phyloP scores from a whole-genome alignment of 1,140 invertebrate species.

The Calycopis cecrops region DNA sequence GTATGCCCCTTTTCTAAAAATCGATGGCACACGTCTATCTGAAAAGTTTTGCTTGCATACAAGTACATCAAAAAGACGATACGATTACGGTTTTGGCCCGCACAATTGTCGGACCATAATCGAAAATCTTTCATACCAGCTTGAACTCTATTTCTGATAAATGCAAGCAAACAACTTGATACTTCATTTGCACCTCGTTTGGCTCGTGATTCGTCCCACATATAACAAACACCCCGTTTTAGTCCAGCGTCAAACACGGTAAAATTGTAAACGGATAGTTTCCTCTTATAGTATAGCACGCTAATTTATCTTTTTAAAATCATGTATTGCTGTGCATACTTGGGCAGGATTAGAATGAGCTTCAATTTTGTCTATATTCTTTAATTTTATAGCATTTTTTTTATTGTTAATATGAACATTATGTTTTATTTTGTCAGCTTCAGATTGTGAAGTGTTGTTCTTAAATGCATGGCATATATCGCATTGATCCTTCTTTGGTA shows the following conservation, averaged over 20 bases:
- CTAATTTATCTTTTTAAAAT: conserved; percentile 43
- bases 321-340: conserved; percentile 32
- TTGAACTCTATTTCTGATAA: neutral
- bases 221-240: conserved; percentile 2
- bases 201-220: neutral
- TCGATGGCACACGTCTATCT: no score
- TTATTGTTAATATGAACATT: conserved; percentile 15
- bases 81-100: no score
- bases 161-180: neutral
- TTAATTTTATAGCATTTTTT: conserved; percentile 15
- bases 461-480: neutral
- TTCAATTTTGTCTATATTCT: conserved; percentile 20
- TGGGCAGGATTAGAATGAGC: conserved; percentile 19
- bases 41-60: no score
- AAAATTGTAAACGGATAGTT: conserved; percentile 13
- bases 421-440: conserved; percentile 1
- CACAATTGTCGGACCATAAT: no score
- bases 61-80: no score
- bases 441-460: neutral
- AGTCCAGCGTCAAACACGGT: conserved; percentile 15
- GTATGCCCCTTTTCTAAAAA: no score
- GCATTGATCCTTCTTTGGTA: conserved; percentile 11
- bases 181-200: neutral
- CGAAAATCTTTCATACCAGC: no score
- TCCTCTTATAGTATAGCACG: conserved; percentile 31